These are phyloP conservation scores for Hydra vulgaris DNA, from an alignment of 30 jellyfish, hydroid and myxozoan species.

Conservation along the genomic window DNA sequence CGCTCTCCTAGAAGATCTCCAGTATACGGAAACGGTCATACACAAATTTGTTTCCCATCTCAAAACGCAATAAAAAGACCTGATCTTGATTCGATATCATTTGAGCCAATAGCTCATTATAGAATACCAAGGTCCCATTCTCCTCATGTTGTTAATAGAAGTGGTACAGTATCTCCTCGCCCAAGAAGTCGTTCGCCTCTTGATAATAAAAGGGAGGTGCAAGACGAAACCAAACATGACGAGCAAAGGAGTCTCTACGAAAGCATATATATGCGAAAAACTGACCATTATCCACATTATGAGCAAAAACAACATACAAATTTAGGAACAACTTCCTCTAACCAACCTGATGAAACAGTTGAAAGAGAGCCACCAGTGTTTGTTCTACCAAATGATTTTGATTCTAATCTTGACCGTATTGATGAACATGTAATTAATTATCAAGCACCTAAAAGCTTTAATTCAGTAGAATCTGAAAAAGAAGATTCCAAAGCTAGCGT, in stretches of 20 bases:
- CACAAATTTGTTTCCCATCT: slow-evolving; percentile 15
- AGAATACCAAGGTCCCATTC: background rate
- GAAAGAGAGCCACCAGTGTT: slow-evolving; percentile 88
- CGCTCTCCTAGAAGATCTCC: slow-evolving; percentile 30
- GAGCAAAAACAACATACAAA: slow-evolving; percentile 61
- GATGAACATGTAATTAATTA: slow-evolving; percentile 64
- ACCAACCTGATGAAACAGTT: background rate
- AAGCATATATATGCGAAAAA: background rate
- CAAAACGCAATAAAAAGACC: slow-evolving; percentile 2
- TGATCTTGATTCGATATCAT: slow-evolving; percentile 19
- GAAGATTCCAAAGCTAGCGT: background rate
- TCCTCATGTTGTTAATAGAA: slow-evolving; percentile 14
- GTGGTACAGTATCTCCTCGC: slow-evolving; percentile 7
- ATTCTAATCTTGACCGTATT: slow-evolving; percentile 50
- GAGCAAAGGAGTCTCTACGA: background rate
- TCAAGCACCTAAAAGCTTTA: slow-evolving; percentile 24
- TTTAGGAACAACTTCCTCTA: slow-evolving; percentile 45
- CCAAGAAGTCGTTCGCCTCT: slow-evolving; percentile 28
- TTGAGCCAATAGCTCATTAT: slow-evolving; percentile 3
- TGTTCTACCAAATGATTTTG: slow-evolving; percentile 92
- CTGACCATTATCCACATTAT: slow-evolving; percentile 34
- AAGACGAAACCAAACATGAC: background rate
- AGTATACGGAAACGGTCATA: slow-evolving; percentile 16
- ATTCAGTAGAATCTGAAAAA: background rate
- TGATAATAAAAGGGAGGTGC: background rate